Conservation (phyloP, 2,113 vertebrate genomes). For the Polypterus senegalus region DNA sequence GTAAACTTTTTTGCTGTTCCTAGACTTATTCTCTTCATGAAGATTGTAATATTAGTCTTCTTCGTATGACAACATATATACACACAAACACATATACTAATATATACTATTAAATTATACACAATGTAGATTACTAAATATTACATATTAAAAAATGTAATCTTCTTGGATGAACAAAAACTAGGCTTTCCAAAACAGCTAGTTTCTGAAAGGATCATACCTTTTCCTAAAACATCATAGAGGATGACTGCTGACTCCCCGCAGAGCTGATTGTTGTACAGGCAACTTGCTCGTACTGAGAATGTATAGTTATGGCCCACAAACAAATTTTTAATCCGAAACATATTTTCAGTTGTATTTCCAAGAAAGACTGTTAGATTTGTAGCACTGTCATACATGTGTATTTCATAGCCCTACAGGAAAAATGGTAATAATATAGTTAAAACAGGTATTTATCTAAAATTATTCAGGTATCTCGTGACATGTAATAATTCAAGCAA, state of each 20-base stretch:
- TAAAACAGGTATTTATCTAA: slow-evolving; percentile 1
- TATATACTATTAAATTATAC: too few relatives aligned
- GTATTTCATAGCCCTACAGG: slow-evolving; percentile 81
- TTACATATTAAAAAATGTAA: too few relatives aligned
- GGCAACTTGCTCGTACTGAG: slow-evolving; percentile 75
- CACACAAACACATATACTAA: too few relatives aligned
- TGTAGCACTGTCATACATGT: slow-evolving; percentile 69
- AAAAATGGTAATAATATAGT: slow-evolving; percentile 10
- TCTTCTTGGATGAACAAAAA: too few relatives aligned
- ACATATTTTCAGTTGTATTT: slow-evolving; percentile 87
- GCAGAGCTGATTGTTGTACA: slow-evolving; percentile 74
- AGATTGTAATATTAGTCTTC: too few relatives aligned
- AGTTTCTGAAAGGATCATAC: slow-evolving; percentile 27
- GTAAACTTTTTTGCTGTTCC: too few relatives aligned
- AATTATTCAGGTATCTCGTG: not conserved
- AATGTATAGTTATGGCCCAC: slow-evolving; percentile 86
- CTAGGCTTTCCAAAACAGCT: too few relatives aligned
- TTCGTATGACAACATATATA: too few relatives aligned
- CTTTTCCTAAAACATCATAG: slow-evolving; percentile 59
- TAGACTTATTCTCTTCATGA: too few relatives aligned
- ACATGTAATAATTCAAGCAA: not conserved
- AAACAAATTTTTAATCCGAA: slow-evolving; percentile 75
- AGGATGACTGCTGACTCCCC: slow-evolving; percentile 75
- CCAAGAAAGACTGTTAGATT: slow-evolving; percentile 70
- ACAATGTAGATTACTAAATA: too few relatives aligned